These are phyloP conservation scores for Galago senegalensis DNA, from an alignment of 2,797 vertebrate genomes.

Conservation along the genomic window DNA sequence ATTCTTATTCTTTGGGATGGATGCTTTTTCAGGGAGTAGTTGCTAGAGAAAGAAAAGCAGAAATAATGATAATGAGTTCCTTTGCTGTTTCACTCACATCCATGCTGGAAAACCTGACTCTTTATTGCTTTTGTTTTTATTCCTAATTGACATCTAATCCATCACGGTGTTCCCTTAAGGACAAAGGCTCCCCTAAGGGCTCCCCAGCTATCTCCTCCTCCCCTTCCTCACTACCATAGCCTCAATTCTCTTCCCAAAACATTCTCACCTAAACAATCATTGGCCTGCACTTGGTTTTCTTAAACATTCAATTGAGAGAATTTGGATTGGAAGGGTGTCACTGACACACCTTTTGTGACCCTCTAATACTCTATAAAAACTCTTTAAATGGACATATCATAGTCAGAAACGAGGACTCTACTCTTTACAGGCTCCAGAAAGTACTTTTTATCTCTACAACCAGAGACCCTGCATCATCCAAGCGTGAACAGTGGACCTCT, in stretches of 20 bases:
- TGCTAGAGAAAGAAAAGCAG: background rate
- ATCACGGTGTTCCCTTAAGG: background rate
- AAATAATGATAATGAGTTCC: background rate
- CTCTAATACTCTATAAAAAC: background rate
- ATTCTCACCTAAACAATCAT: background rate
- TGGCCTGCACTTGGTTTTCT: background rate
- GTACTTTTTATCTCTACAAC: background rate
- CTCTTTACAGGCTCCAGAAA: background rate
- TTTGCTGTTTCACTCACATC: background rate
- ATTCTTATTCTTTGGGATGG: background rate
- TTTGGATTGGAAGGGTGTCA: background rate
- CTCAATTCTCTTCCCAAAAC: background rate
- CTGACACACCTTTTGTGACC: background rate
- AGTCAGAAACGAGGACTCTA: background rate
- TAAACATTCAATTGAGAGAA: background rate
- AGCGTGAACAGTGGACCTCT: background rate
- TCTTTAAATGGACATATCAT: background rate
- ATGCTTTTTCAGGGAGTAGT: background rate
- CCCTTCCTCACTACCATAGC: background rate
- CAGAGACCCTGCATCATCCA: background rate
- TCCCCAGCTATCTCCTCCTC: background rate
- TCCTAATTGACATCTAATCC: background rate
- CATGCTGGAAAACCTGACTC: background rate
- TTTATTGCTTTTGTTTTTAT: background rate
- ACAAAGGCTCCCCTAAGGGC: background rate